Percentiles rank a stretch among this genome's conserved stretches.
Evolutionary conservation across 2,113 vertebrate species (phyloP).

Genomic region (Pygathrix nemaeus): DNA sequence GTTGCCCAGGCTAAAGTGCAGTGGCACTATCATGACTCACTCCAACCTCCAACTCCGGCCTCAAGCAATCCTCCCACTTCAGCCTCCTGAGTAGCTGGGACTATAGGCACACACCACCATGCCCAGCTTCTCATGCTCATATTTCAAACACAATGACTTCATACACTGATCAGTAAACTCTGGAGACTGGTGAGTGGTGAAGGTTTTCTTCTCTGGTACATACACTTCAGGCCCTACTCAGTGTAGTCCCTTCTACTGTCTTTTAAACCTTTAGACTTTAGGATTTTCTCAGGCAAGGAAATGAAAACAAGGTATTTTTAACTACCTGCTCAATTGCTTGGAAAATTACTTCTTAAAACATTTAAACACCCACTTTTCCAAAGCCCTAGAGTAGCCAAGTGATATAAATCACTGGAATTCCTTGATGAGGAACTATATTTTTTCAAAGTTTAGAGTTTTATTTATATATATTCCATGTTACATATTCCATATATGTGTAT

Average conservation of each 20-base stretch:
- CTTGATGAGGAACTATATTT: slow-evolving; percentile 75
- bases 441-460: slow-evolving; percentile 65
- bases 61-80: no score
- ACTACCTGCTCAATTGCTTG: slow-evolving; percentile 74
- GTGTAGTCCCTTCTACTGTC: neutral
- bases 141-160: neutral
- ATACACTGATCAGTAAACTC: neutral
- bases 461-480: neutral
- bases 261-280: slow-evolving; percentile 50
- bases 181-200: neutral
- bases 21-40: no score
- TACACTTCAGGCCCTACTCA: neutral
- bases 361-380: slow-evolving; percentile 66
- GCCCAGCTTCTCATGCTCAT: neutral
- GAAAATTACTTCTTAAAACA: slow-evolving; percentile 76
- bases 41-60: no score
- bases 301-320: slow-evolving; percentile 78
- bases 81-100: no score
- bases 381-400: slow-evolving; percentile 58
- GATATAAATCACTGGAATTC: slow-evolving; percentile 74
- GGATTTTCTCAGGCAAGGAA: slow-evolving; percentile 65
- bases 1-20: no score
- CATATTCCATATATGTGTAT: neutral
- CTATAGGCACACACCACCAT: no score
- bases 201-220: neutral